A percentile compares a stretch with the other conserved stretches of the same genome.
Evolutionary conservation across 2,797 vertebrate species (phyloP).

Genomic region (Uromys caudimaculatus): DNA sequence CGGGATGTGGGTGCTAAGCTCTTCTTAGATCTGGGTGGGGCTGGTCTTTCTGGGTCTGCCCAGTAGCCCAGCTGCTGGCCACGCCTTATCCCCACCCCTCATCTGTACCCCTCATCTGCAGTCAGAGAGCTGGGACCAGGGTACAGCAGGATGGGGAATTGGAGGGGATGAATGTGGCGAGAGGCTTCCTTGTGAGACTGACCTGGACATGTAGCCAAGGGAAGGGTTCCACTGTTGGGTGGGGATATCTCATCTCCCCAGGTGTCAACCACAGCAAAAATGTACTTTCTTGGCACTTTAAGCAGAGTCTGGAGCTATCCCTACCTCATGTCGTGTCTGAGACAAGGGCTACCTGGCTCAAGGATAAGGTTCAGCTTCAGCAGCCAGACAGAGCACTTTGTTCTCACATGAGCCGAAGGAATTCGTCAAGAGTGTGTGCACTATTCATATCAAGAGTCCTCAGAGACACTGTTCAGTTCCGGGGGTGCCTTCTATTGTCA

Average conservation of each 20-base stretch:
- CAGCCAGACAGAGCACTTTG: not conserved
- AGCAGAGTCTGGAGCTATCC: not conserved
- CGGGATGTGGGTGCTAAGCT: not conserved
- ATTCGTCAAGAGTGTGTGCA: fast-evolving
- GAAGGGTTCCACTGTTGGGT: not conserved
- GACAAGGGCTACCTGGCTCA: not conserved
- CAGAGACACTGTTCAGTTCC: not conserved
- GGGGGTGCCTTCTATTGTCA: not conserved
- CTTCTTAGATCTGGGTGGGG: not conserved
- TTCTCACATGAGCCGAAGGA: not conserved
- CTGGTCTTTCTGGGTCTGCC: too few species aligned
- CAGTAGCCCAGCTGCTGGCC: not conserved
- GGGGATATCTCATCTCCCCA: not conserved
- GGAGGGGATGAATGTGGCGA: fast-evolving
- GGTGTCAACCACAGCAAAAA: not conserved
- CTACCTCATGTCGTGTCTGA: fast-evolving
- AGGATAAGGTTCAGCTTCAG: not conserved
- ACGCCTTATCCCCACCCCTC: too few species aligned
- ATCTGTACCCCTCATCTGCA: too few species aligned
- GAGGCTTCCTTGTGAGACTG: not conserved
- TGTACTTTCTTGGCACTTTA: not conserved
- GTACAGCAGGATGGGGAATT: fast-evolving
- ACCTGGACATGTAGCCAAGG: not conserved
- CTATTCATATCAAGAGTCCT: not conserved
- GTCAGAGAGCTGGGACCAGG: not conserved